phyloP scores from a whole-genome alignment of 2,797 vertebrate genomes.

The Rallus crepitans region DNA sequence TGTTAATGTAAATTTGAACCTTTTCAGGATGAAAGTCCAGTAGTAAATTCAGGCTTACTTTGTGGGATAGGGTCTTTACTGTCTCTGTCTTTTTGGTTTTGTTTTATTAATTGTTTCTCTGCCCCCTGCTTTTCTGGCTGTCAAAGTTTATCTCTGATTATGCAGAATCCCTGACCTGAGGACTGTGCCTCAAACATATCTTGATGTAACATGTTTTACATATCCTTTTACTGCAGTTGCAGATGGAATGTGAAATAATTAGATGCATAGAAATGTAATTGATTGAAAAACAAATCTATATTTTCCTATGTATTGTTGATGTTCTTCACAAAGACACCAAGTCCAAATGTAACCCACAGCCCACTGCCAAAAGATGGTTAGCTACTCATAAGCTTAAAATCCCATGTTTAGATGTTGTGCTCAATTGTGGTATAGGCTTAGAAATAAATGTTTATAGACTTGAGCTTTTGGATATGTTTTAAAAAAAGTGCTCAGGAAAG shows the following conservation, averaged over 20 bases:
- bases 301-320: neutral
- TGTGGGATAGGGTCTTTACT: neutral
- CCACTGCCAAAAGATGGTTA: neutral
- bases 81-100: neutral
- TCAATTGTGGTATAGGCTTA: neutral
- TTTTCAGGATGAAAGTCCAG: neutral
- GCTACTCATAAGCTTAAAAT: neutral
- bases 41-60: neutral
- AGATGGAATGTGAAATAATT: neutral
- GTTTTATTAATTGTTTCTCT: neutral
- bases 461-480: neutral
- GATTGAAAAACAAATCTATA: too few species aligned
- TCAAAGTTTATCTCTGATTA: neutral
- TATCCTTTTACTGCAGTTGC: neutral
- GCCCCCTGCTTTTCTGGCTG: neutral
- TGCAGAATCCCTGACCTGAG: neutral
- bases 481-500: neutral
- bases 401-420: neutral
- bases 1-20: neutral
- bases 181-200: neutral
- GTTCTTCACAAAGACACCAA: neutral
- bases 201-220: neutral
- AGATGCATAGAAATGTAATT: neutral
- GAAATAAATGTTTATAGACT: neutral
- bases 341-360: neutral